Conservation (phyloP, 2,113 vertebrate genomes). For the Podarcis raffonei region DNA sequence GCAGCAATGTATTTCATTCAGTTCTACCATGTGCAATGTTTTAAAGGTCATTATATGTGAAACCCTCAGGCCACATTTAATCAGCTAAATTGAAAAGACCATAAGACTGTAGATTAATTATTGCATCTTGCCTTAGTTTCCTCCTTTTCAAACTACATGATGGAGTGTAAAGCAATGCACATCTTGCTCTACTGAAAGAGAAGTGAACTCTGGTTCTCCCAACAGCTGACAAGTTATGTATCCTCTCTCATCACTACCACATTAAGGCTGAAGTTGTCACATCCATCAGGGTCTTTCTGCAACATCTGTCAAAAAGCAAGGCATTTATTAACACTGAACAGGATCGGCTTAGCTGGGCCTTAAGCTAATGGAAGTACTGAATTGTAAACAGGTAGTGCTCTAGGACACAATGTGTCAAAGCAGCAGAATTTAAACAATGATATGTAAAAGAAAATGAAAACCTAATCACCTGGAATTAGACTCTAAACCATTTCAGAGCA, state of each 20-base stretch:
- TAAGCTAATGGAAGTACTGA: slow-evolving; percentile 61
- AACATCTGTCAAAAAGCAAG: slow-evolving; percentile 62
- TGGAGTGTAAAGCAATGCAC: slow-evolving; percentile 7
- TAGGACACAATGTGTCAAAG: slow-evolving; percentile 67
- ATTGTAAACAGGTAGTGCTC: slow-evolving; percentile 62
- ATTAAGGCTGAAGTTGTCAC: slow-evolving; percentile 54
- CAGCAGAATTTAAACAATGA: slow-evolving; percentile 58
- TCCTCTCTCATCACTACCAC: slow-evolving; percentile 35
- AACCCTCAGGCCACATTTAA: not conserved
- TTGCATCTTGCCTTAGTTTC: not conserved
- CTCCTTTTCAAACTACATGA: not conserved
- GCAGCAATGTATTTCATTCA: slow-evolving; percentile 4
- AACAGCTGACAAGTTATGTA: slow-evolving; percentile 29
- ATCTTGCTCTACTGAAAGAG: not conserved
- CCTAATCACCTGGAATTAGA: slow-evolving; percentile 51
- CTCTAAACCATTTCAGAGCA: slow-evolving; percentile 33
- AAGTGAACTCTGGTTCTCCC: slow-evolving; percentile 2
- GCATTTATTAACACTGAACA: slow-evolving; percentile 60
- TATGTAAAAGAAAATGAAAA: slow-evolving; percentile 61
- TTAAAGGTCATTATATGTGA: not conserved
- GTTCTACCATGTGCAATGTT: not conserved
- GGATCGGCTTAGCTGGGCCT: slow-evolving; percentile 55
- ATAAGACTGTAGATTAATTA: not conserved
- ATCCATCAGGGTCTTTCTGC: slow-evolving; percentile 54
- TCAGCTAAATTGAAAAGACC: not conserved